A percentile compares a stretch with the other conserved stretches of the same genome.
phyloP scores from a whole-genome alignment of 2,797 vertebrate species.

The Crenuchus spilurus region DNA sequence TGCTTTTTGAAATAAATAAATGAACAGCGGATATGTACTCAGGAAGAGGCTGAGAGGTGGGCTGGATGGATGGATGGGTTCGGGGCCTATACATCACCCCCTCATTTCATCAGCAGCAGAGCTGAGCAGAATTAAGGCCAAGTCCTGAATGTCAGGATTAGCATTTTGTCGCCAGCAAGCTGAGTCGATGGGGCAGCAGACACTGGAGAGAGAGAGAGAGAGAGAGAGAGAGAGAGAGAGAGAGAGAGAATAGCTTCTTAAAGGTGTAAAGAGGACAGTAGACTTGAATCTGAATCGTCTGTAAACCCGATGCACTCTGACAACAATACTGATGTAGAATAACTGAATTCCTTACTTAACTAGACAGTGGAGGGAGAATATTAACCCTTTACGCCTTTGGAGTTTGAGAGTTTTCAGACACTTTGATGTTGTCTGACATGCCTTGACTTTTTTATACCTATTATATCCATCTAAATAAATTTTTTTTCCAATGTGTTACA shows the following conservation, averaged over 20 bases:
- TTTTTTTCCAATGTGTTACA: too few relatives aligned
- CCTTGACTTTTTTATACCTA: too few relatives aligned
- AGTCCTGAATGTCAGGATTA: conserved; percentile 73
- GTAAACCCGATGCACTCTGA: conserved; percentile 2
- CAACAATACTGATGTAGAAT: not conserved
- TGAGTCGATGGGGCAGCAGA: too few relatives aligned
- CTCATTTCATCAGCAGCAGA: not conserved
- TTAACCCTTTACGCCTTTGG: too few relatives aligned
- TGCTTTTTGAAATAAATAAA: conserved; percentile 15
- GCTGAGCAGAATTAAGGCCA: conserved; percentile 61
- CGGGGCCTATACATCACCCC: conserved; percentile 9
- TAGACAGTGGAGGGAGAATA: not conserved
- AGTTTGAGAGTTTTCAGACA: too few relatives aligned
- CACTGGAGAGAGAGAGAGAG: conserved; percentile 43
- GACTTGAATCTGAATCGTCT: not conserved
- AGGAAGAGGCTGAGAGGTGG: not conserved
- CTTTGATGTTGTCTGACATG: too few relatives aligned
- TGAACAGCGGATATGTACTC: not conserved
- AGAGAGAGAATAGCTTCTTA: conserved; percentile 39
- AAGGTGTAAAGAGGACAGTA: conserved; percentile 3
- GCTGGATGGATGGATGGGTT: not conserved
- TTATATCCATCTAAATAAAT: too few relatives aligned
- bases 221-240: conserved; percentile 3
- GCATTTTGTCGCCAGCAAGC: conserved; percentile 59
- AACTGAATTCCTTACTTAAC: not conserved